These are phyloP conservation scores for Gibbula magus DNA, from an alignment of 2,888 invertebrate species.

Conservation along the genomic window DNA sequence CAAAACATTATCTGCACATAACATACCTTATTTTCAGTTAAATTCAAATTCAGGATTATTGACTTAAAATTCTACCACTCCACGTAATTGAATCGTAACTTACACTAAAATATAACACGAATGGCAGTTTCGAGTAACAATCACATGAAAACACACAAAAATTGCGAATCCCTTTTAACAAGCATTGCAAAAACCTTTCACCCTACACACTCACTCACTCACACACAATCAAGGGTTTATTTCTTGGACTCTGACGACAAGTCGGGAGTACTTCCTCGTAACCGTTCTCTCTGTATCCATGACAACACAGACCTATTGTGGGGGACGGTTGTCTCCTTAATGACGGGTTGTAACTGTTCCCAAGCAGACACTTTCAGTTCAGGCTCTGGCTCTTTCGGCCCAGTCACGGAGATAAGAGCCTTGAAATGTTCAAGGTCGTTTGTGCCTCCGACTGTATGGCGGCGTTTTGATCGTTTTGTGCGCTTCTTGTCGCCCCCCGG, in stretches of 20 bases:
- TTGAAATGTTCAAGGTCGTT: conserved; percentile 85
- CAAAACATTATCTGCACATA: too few species aligned
- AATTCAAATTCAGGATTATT: too few species aligned
- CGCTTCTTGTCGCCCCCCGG: conserved; percentile 38
- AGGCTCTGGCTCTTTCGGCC: conserved; percentile 37
- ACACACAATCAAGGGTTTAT: neutral
- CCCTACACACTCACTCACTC: neutral
- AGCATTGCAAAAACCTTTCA: neutral
- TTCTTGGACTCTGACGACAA: conserved; percentile 31
- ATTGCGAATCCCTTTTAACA: too few species aligned
- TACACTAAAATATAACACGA: too few species aligned
- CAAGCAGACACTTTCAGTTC: conserved; percentile 62
- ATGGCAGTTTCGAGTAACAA: too few species aligned
- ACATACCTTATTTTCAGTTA: too few species aligned
- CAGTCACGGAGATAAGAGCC: conserved; percentile 59
- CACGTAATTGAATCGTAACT: too few species aligned
- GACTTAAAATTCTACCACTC: too few species aligned
- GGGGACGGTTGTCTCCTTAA: conserved; percentile 48
- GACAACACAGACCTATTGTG: conserved; percentile 61
- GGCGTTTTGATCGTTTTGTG: conserved; percentile 76
- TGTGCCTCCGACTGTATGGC: conserved; percentile 95
- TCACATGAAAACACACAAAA: too few species aligned
- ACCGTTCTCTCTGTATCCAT: conserved; percentile 77
- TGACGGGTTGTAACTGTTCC: conserved; percentile 72
- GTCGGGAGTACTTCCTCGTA: conserved; percentile 75